Base-by-base conservation (phyloP, 2,888 invertebrate species). In the Drosophila anomalipes region DNA sequence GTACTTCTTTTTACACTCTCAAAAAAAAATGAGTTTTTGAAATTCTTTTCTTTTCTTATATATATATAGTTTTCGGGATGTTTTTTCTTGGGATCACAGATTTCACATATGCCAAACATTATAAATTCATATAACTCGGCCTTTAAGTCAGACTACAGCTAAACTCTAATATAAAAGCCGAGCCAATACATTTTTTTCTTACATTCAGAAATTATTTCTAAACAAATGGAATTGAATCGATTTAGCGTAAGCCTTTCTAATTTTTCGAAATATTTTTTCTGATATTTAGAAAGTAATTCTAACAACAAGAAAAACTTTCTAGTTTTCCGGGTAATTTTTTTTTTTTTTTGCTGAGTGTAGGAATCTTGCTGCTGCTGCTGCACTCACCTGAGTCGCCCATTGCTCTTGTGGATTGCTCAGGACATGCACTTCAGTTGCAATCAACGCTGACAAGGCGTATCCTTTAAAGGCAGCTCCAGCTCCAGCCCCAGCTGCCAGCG, bases 371-470 rank as follows among this genome's bases (percentile, higher is more conserved):
- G 16, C 65, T 52, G 39, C 53, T n/a, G 14, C 16, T 3, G 16
- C 52, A 83, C 91, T 92, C 74, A 92, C 92, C 92, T 87, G 92
- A 92, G 70, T 93, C 92, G 60, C 91, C 92, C 92, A 92, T 92
- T 77, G 56, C 68, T 44, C 65, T 41, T 62, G 63, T 61, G 72
- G 83, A 54, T 77, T 67, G 56, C 69, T 74, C 54, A 57, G 47
- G 41, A 58, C 56, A 72, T 67, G 56, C 56, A 57, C 63, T 65
- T 67, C 58, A 68, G 58, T 62, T 58, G 28, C 65, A 62, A 47
- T 53, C 63, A 44, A 22, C 35, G 65, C 64, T 71, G 64, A 53
- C 69, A 69, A 52, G 68, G 57, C 57, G 70, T 77, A 51, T 76
- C 67, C 68, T 68, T 66, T 53, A 54, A 53, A 47, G 16, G 14